Percentiles rank a stretch among this genome's conserved stretches.
These are phyloP conservation scores for Gnathonemus echidnorhynchus DNA, from an alignment of 2,113 vertebrate species.

Conservation along the genomic window DNA sequence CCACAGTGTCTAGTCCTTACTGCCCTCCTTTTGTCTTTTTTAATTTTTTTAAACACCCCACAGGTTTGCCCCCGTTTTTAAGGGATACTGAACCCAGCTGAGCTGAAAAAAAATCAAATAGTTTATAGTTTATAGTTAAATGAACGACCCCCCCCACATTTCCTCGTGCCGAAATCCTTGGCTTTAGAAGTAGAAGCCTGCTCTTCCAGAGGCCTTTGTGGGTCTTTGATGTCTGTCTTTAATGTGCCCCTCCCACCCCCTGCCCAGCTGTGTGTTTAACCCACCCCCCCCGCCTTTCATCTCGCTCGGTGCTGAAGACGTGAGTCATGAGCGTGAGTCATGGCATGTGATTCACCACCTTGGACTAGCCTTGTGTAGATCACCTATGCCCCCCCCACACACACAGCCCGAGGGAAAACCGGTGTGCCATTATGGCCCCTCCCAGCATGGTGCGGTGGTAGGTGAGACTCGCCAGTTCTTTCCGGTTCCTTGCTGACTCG, in stretches of 20 bases:
- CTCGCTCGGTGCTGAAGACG: neutral
- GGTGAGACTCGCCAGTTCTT: neutral
- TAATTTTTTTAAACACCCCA: neutral
- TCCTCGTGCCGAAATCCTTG: neutral
- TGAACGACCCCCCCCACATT: neutral
- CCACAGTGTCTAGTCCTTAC: neutral
- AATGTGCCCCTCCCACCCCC: neutral
- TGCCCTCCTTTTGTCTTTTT: neutral
- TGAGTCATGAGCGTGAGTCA: neutral
- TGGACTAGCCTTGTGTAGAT: neutral
- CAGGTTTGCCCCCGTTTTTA: neutral
- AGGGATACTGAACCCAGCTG: neutral
- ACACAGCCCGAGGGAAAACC: neutral
- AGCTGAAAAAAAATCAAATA: neutral
- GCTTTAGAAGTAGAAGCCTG: neutral
- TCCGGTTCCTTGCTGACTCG: neutral
- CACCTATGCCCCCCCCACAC: neutral
- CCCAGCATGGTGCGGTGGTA: neutral
- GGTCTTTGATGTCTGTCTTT: neutral
- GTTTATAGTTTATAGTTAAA: neutral
- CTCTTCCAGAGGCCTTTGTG: neutral
- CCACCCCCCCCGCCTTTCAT: neutral
- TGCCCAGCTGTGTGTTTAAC: neutral
- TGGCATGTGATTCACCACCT: neutral
- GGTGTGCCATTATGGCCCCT: neutral